Evolutionary conservation across 2,113 vertebrate species (phyloP).

Genomic region (Erythrolamprus reginae): DNA sequence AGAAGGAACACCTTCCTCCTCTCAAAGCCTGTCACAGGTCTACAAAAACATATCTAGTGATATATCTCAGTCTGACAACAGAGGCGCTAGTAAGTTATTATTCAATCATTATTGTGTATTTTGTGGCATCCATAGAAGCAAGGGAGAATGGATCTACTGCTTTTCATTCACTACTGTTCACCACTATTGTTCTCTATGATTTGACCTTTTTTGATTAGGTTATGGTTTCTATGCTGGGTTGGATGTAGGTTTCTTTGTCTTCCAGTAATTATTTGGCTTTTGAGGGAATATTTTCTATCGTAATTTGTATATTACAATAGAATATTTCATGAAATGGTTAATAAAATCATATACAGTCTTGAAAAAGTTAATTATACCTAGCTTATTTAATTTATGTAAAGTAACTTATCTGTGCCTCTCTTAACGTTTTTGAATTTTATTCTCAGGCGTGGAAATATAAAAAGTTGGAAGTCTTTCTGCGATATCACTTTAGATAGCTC

Average conservation of each 20-base stretch:
- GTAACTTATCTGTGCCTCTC: background rate
- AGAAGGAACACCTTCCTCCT: no score
- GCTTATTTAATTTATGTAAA: background rate
- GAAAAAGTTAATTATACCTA: background rate
- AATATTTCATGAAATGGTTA: background rate
- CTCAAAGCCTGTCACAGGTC: no score
- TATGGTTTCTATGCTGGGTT: no score
- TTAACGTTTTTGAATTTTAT: constrained; percentile 12
- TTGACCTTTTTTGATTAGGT: no score
- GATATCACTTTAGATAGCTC: constrained; percentile 57
- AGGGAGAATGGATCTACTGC: no score
- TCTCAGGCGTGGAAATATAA: constrained; percentile 57
- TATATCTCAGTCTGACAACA: no score
- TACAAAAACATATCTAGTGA: no score
- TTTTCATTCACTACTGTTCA: no score
- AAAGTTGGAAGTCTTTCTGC: constrained; percentile 67
- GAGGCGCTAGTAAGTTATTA: no score
- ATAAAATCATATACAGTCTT: background rate
- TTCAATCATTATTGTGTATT: no score
- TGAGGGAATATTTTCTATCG: background rate
- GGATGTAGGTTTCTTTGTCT: background rate
- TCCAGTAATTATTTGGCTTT: background rate
- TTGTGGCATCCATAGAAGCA: no score
- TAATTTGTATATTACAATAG: constrained; percentile 1
- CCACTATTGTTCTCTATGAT: no score